Conservation (phyloP, 1,140 invertebrate species). For the Cydia fagiglandana region DNA sequence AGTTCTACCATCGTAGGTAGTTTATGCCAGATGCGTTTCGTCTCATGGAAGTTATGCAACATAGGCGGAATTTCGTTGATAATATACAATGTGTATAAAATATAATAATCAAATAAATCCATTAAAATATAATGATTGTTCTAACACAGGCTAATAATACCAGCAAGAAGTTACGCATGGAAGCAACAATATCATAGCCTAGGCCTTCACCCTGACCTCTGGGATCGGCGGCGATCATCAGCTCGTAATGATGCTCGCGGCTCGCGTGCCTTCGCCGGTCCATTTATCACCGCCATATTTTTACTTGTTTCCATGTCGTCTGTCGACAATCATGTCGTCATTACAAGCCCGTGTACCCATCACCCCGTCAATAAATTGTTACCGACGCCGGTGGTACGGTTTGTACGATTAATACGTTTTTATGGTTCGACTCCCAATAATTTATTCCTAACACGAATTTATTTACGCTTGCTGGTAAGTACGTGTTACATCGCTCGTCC, state of each 20-base stretch:
- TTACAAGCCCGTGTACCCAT: slow-evolving; percentile 68
- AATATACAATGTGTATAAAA: background rate
- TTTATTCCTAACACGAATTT: slow-evolving; percentile 25
- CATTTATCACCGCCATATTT: slow-evolving; percentile 74
- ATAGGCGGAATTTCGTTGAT: background rate
- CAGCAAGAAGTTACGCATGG: background rate
- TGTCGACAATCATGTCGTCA: slow-evolving; percentile 75
- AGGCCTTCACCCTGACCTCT: slow-evolving; percentile 51
- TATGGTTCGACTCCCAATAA: slow-evolving; percentile 48
- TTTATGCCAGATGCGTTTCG: no score
- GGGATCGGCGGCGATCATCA: slow-evolving; percentile 51
- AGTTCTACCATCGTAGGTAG: no score
- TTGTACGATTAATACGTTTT: slow-evolving; percentile 67
- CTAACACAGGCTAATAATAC: background rate
- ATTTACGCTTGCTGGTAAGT: slow-evolving; percentile 27
- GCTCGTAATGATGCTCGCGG: slow-evolving; percentile 63
- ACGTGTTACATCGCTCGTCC: slow-evolving; percentile 29
- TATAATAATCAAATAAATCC: background rate
- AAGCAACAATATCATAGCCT: background rate
- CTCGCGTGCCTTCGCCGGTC: slow-evolving; percentile 60
- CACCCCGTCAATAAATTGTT: slow-evolving; percentile 72
- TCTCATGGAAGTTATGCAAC: no score
- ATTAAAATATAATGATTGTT: background rate
- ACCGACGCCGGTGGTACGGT: slow-evolving; percentile 62
- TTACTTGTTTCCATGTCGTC: slow-evolving; percentile 73